Conservation (phyloP, 2,888 invertebrate species). For the Malthinus seriepunctatus region DNA sequence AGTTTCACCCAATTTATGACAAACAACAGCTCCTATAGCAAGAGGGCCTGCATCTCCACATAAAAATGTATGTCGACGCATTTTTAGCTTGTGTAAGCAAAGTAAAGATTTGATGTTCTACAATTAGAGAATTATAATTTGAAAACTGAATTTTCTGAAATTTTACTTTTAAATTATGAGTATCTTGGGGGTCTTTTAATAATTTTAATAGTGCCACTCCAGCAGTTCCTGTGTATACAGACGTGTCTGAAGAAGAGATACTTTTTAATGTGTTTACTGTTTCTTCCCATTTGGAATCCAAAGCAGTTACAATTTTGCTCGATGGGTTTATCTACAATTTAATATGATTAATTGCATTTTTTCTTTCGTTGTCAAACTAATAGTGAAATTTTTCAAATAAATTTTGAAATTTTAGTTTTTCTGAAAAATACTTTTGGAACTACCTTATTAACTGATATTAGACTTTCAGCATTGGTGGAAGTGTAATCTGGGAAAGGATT, state of each 20-base stretch:
- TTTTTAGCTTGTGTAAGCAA: conserved; percentile 54
- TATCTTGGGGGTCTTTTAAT: conserved; percentile 48
- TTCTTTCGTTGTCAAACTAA: no score
- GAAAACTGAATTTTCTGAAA: neutral
- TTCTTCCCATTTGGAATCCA: conserved; percentile 52
- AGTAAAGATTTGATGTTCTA: conserved; percentile 57
- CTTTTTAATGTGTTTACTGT: conserved; percentile 53
- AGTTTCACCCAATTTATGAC: conserved; percentile 59
- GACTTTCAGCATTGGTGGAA: conserved; percentile 42
- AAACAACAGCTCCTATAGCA: conserved; percentile 63
- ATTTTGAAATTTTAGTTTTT: neutral
- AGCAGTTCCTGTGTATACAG: conserved; percentile 76
- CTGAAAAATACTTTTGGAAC: neutral
- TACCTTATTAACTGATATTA: conserved; percentile 50
- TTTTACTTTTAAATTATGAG: conserved; percentile 42
- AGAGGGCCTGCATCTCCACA: conserved; percentile 72
- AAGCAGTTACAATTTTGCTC: conserved; percentile 52
- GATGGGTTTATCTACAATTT: conserved; percentile 55
- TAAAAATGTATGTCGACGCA: conserved; percentile 64
- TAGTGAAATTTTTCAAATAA: no score
- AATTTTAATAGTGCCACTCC: conserved; percentile 72
- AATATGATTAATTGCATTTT: no score
- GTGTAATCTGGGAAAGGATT: conserved; percentile 59
- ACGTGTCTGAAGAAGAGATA: conserved; percentile 61
- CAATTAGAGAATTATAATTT: conserved; percentile 5